A percentile compares a stretch with the other conserved stretches of the same genome.
These are phyloP conservation scores for Bagarius yarrelli DNA, from an alignment of 2,113 vertebrate species.

Conservation along the genomic window DNA sequence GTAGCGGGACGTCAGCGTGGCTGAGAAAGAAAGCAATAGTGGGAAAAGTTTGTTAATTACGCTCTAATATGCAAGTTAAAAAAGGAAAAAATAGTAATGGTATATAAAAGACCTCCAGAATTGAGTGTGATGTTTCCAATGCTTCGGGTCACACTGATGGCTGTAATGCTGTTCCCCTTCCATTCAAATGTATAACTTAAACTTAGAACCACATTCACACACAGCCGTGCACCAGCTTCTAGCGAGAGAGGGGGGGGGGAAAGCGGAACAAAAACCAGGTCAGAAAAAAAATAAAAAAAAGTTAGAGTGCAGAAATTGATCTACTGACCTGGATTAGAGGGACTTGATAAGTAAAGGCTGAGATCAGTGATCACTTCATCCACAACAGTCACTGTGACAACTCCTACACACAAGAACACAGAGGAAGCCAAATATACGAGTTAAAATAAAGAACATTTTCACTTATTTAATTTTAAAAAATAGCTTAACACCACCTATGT, in stretches of 20 bases:
- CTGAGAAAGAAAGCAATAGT: conserved; percentile 65
- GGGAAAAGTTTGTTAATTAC: not conserved
- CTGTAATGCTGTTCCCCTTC: conserved; percentile 74
- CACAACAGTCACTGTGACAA: conserved; percentile 59
- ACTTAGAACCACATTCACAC: conserved; percentile 76
- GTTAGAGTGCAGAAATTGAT: not conserved
- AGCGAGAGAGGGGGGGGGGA: not conserved
- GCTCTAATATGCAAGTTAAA: not conserved
- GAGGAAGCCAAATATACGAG: not conserved
- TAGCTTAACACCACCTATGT: too few species aligned
- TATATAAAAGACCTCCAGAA: conserved; percentile 54
- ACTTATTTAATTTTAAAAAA: too few species aligned
- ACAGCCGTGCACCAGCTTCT: conserved; percentile 39
- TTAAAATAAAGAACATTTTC: not conserved
- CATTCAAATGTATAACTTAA: conserved; percentile 82
- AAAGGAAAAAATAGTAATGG: not conserved
- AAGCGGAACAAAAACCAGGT: not conserved
- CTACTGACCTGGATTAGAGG: not conserved
- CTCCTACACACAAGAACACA: conserved; percentile 53
- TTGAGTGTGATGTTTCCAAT: conserved; percentile 63
- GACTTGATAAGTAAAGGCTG: conserved; percentile 55
- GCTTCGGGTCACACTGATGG: conserved; percentile 69
- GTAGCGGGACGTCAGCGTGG: conserved; percentile 76
- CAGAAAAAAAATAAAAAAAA: not conserved
- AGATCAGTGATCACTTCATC: conserved; percentile 58